These are phyloP conservation scores for Acanthaster planci DNA, from an alignment of 35 echinoderm and acorn worm species.

Conservation along the genomic window DNA sequence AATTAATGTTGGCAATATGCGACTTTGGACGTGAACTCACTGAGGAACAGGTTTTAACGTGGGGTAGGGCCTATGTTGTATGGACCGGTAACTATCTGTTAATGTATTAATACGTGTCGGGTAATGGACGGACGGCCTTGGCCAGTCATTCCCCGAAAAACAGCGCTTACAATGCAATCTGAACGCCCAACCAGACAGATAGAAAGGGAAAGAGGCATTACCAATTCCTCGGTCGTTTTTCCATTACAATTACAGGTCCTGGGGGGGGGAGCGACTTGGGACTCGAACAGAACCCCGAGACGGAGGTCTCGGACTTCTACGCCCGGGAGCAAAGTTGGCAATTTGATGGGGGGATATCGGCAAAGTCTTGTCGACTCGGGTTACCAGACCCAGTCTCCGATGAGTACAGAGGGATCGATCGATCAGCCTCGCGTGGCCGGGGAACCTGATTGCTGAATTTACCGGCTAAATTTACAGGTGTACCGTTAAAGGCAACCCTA, in stretches of 20 bases:
- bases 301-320: background rate
- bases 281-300: background rate
- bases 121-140: background rate
- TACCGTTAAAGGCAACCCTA: background rate
- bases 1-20: too few species aligned
- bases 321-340: background rate
- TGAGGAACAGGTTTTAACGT: too few species aligned
- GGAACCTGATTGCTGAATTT: slow-evolving; percentile 26
- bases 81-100: background rate
- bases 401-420: slow-evolving; percentile 4
- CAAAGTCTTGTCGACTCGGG: slow-evolving; percentile 5
- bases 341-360: slow-evolving; percentile 16
- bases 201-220: background rate
- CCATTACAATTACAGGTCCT: slow-evolving; percentile 2
- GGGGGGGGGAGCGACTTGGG: background rate
- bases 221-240: slow-evolving; percentile 21
- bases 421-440: slow-evolving; percentile 19
- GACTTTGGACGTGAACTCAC: too few species aligned
- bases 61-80: background rate
- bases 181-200: background rate
- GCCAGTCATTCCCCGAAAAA: background rate
- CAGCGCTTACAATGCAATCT: background rate
- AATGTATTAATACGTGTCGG: background rate
- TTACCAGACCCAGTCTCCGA: slow-evolving; percentile 5
- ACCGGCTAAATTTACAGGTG: slow-evolving; percentile 26